These are phyloP conservation scores for Chrysocyon brachyurus DNA, from an alignment of 2,797 vertebrate genomes.

Conservation along the genomic window DNA sequence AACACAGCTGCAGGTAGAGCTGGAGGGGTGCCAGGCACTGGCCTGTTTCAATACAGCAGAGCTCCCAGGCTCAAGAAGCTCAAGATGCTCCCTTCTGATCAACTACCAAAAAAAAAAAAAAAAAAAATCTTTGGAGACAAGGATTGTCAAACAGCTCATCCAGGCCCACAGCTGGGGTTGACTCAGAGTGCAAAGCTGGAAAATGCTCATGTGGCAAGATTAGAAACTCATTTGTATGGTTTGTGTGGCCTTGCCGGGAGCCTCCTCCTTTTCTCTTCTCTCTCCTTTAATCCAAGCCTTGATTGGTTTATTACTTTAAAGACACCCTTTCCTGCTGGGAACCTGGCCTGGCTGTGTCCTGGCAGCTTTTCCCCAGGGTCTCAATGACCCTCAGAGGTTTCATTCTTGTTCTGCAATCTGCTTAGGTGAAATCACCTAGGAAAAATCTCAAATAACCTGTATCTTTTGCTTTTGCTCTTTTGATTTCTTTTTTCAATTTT, in stretches of 20 bases:
- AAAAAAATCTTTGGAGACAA: conserved; percentile 75
- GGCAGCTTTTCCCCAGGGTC: conserved; percentile 84
- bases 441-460: conserved; percentile 84
- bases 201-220: conserved; percentile 88
- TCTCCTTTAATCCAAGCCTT: conserved; percentile 89
- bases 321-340: conserved; percentile 86
- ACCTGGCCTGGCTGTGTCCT: conserved; percentile 84
- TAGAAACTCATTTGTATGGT: conserved; percentile 87
- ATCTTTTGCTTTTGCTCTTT: conserved; percentile 39
- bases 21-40: conserved; percentile 90
- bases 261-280: conserved; percentile 67
- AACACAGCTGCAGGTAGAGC: conserved; percentile 88
- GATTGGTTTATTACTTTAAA: conserved; percentile 93
- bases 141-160: conserved; percentile 90
- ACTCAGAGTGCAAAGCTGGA: conserved; percentile 88
- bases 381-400: conserved; percentile 83
- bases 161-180: conserved; percentile 91
- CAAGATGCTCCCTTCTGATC: conserved; percentile 89
- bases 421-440: conserved; percentile 90
- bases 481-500: not conserved
- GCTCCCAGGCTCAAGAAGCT: conserved; percentile 91
- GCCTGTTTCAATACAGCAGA: conserved; percentile 89
- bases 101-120: conserved; percentile 75
- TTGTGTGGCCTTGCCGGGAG: conserved; percentile 91
- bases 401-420: conserved; percentile 84